A percentile compares a stretch with the other conserved stretches of the same genome.
Conservation (phyloP, 1,140 invertebrate genomes). For the Danaus plexippus region DNA sequence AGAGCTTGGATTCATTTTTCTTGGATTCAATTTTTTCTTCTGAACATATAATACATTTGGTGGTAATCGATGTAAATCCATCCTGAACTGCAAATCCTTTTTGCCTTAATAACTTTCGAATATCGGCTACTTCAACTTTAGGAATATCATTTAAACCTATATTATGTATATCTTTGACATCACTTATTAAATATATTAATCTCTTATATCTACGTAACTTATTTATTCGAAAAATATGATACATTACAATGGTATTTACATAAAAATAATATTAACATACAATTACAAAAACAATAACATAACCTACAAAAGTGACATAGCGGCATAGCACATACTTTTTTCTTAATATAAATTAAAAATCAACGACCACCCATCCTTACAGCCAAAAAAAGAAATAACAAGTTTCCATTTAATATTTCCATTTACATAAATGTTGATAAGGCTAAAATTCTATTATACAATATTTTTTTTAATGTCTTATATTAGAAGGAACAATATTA, state of each 20-base stretch:
- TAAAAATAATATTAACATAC: conserved; percentile 15
- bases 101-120: conserved; percentile 52
- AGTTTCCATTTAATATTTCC: too few relatives aligned
- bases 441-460: too few relatives aligned
- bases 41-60: conserved; percentile 50
- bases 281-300: conserved; percentile 26
- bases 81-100: conserved; percentile 61
- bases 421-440: too few relatives aligned
- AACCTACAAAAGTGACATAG: conserved; percentile 25
- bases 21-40: conserved; percentile 31
- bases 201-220: conserved; percentile 13
- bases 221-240: conserved; percentile 20
- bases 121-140: conserved; percentile 47
- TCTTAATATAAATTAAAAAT: too few relatives aligned
- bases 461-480: background rate
- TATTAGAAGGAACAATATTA: too few relatives aligned
- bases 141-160: conserved; percentile 54
- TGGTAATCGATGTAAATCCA: conserved; percentile 52
- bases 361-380: too few relatives aligned
- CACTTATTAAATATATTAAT: conserved; percentile 11
- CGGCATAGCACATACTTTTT: too few relatives aligned
- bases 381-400: too few relatives aligned
- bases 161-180: conserved; percentile 41
- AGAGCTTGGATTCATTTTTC: conserved; percentile 45
- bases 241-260: conserved; percentile 19